phyloP scores from a whole-genome alignment of 2,113 vertebrate species.

The Rhizomys pruinosus region DNA sequence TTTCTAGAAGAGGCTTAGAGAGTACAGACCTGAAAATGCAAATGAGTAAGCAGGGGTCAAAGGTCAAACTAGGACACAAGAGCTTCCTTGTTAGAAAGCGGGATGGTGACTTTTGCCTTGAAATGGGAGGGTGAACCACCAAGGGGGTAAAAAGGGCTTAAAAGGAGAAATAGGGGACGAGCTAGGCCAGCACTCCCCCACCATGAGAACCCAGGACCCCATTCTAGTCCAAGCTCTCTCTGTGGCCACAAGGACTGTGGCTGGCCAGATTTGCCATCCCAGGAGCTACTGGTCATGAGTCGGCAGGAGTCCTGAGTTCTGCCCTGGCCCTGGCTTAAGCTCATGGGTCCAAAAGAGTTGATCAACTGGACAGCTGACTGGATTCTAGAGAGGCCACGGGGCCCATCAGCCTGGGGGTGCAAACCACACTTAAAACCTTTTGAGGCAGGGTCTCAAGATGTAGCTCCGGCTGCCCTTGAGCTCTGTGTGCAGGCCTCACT shows the following conservation, averaged over 20 bases:
- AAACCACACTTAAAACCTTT: neutral
- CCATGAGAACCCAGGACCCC: neutral
- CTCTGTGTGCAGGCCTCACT: neutral
- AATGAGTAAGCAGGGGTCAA: neutral
- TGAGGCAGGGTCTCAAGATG: neutral
- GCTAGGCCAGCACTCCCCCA: neutral
- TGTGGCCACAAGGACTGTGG: accelerated
- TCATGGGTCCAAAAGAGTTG: neutral
- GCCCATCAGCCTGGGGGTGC: neutral
- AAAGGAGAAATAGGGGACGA: neutral
- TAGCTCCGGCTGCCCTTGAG: neutral
- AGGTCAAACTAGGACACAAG: neutral
- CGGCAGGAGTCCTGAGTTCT: neutral
- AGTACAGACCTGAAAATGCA: neutral
- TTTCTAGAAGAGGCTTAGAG: neutral
- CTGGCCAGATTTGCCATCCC: neutral
- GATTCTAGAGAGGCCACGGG: neutral
- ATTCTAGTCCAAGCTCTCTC: neutral
- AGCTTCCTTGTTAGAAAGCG: neutral
- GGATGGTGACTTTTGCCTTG: neutral
- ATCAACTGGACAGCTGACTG: neutral
- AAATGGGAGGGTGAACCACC: neutral
- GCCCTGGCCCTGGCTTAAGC: neutral
- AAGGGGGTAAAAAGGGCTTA: neutral
- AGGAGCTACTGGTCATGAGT: neutral